Evolutionary conservation across 2,888 invertebrate genomes (phyloP).

Genomic region (Stramonita haemastoma): DNA sequence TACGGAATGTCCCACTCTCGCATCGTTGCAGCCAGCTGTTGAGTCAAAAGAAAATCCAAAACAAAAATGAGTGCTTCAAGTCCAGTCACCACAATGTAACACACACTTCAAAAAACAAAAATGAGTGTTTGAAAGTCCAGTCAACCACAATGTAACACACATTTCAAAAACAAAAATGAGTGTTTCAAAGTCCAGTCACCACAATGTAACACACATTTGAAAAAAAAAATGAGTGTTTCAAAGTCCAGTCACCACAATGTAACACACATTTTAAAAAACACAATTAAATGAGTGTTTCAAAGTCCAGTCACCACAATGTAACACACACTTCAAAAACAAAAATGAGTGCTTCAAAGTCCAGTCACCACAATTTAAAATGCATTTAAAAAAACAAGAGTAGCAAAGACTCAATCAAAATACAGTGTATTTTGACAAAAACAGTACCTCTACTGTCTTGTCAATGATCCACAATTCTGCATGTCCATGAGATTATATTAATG

Average conservation of each 20-base stretch:
- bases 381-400: slow-evolving; percentile 5
- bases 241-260: background rate
- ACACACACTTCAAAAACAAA: too few relatives aligned
- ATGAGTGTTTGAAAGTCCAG: background rate
- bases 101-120: background rate
- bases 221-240: background rate
- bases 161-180: slow-evolving; percentile 25
- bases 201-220: background rate
- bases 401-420: too few relatives aligned
- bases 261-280: background rate
- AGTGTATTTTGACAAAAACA: too few relatives aligned
- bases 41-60: slow-evolving; percentile 46
- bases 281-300: too few relatives aligned
- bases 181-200: background rate
- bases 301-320: too few relatives aligned
- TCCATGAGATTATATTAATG: too few relatives aligned
- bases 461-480: too few relatives aligned
- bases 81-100: background rate
- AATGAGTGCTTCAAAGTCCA: too few relatives aligned
- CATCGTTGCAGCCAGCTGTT: slow-evolving; percentile 74
- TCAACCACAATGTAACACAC: background rate
- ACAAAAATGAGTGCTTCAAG: background rate
- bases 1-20: slow-evolving; percentile 98
- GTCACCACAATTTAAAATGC: too few relatives aligned
- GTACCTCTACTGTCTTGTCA: too few relatives aligned